Evolutionary conservation across 2,797 vertebrate genomes (phyloP).

Genomic region (Aythya fuligula): DNA sequence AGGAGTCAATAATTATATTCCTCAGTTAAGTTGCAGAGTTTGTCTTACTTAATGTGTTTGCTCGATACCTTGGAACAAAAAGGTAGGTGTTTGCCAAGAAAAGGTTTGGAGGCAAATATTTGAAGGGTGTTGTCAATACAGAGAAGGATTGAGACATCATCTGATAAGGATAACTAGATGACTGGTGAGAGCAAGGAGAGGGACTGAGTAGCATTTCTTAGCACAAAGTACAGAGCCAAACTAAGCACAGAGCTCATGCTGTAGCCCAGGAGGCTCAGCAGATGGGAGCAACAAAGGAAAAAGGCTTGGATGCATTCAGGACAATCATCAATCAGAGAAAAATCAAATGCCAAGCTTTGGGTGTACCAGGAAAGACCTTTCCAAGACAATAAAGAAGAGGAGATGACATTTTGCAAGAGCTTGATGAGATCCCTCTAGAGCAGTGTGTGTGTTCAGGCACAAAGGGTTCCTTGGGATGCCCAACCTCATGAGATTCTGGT

Average conservation of each 20-base stretch:
- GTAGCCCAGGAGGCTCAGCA: not conserved
- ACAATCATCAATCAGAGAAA: not conserved
- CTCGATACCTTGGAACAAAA: not conserved
- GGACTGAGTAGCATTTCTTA: not conserved
- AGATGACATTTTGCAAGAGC: not conserved
- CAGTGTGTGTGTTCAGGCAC: rapidly evolving
- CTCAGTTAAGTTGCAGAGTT: not conserved
- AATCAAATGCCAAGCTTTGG: not conserved
- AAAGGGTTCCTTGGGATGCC: not conserved
- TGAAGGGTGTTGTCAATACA: not conserved
- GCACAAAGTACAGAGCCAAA: rapidly evolving
- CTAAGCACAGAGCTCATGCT: not conserved
- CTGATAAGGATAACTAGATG: not conserved
- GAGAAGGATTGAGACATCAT: not conserved
- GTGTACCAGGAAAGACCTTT: not conserved
- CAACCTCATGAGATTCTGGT: not conserved
- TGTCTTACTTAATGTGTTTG: not conserved
- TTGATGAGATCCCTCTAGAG: not conserved
- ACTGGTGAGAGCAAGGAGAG: not conserved
- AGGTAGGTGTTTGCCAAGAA: not conserved
- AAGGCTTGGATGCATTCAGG: not conserved
- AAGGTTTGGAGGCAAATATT: not conserved
- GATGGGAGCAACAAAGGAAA: not conserved
- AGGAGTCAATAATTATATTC: not conserved
- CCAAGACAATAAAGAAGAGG: not conserved